Conservation (phyloP, 2,797 vertebrate species). For the Crax fasciolata region DNA sequence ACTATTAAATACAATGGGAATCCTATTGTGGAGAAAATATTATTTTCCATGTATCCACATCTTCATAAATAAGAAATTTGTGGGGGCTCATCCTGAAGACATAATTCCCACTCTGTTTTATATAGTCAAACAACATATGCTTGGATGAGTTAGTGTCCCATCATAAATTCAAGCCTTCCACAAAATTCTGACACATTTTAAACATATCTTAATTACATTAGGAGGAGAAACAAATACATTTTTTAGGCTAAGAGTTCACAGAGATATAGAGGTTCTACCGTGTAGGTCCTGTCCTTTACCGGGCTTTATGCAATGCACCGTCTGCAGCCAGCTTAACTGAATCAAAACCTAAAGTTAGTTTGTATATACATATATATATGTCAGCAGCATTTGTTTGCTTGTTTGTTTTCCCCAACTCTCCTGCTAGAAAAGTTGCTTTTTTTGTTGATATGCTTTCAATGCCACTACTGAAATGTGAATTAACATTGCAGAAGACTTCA, state of each 20-base stretch:
- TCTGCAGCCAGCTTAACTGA: background rate
- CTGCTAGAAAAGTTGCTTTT: background rate
- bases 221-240: background rate
- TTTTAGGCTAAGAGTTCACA: background rate
- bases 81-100: background rate
- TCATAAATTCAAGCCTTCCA: background rate
- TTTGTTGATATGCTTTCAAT: background rate
- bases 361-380: background rate
- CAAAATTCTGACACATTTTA: background rate
- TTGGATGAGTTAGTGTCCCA: background rate
- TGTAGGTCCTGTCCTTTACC: background rate
- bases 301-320: rapidly evolving
- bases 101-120: background rate
- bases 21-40: background rate
- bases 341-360: background rate
- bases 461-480: background rate
- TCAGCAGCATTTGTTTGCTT: too few relatives aligned
- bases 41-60: background rate
- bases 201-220: background rate
- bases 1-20: background rate
- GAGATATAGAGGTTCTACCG: background rate
- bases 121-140: background rate
- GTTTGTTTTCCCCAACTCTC: background rate
- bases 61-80: background rate
- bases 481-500: background rate